These are phyloP conservation scores for Orycteropus afer DNA, from an alignment of 2,113 vertebrate species.

Conservation along the genomic window DNA sequence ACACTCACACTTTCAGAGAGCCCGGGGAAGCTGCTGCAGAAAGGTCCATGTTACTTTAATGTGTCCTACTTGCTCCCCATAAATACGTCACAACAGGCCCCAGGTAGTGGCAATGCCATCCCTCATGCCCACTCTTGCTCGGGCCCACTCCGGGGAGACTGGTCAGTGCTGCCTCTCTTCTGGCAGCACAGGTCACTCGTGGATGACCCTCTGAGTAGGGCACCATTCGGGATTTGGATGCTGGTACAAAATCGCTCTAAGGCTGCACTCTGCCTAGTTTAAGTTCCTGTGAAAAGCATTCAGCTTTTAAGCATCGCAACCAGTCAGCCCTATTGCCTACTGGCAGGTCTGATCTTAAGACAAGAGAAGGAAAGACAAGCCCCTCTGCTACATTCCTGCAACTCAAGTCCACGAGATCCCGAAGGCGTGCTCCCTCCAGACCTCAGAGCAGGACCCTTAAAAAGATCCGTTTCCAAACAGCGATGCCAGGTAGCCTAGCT, in stretches of 20 bases:
- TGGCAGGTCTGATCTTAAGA: background rate
- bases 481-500: no score
- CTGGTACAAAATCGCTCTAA: background rate
- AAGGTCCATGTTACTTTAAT: background rate
- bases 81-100: background rate
- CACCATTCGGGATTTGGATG: background rate
- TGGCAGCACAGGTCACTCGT: background rate
- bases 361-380: background rate
- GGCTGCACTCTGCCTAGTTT: no score
- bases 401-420: no score
- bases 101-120: no score
- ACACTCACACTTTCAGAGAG: background rate
- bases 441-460: no score
- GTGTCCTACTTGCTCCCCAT: background rate
- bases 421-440: no score
- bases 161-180: background rate
- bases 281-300: background rate
- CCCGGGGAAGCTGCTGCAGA: background rate
- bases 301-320: background rate
- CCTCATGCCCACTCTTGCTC: no score
- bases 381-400: background rate
- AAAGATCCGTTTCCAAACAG: no score
- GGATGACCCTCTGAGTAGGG: background rate
- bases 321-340: background rate
- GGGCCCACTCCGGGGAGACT: no score